Evolutionary conservation across 2,888 invertebrate genomes (phyloP).

Genomic region (Cheilosia urbana): DNA sequence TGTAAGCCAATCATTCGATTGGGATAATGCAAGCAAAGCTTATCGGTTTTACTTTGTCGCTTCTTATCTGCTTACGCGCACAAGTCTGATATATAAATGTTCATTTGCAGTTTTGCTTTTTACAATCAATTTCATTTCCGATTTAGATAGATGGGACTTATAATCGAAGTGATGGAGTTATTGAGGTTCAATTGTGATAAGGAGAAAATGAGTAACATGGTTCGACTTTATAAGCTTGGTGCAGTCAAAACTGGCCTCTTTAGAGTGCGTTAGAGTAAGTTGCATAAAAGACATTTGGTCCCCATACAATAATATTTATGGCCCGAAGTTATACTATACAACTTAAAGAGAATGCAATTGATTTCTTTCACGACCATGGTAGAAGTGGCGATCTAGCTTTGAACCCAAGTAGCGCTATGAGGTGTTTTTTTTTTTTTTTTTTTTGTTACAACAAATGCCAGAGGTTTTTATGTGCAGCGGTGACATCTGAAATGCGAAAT

Average conservation of each 20-base stretch:
- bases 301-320: too few species aligned
- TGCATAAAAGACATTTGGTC: too few species aligned
- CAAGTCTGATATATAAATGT: constrained; percentile 6
- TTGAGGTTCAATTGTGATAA: constrained; percentile 6
- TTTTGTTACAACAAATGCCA: too few species aligned
- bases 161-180: background rate
- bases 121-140: constrained; percentile 25
- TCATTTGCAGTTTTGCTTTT: background rate
- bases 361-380: too few species aligned
- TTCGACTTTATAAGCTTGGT: background rate
- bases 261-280: too few species aligned
- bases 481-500: too few species aligned
- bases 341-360: too few species aligned
- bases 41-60: constrained; percentile 61
- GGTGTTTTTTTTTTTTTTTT: too few species aligned
- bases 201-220: background rate
- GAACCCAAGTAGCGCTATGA: too few species aligned
- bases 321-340: too few species aligned
- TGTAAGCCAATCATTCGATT: constrained; percentile 12
- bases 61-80: constrained; percentile 36
- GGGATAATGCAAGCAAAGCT: constrained; percentile 27
- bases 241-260: background rate
- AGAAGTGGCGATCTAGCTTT: too few species aligned
- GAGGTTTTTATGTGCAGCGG: too few species aligned
- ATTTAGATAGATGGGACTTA: constrained; percentile 7